A percentile compares a stretch with the other conserved stretches of the same genome.
Evolutionary conservation across 2,797 vertebrate genomes (phyloP).

Genomic region (Gambusia yucatana): DNA sequence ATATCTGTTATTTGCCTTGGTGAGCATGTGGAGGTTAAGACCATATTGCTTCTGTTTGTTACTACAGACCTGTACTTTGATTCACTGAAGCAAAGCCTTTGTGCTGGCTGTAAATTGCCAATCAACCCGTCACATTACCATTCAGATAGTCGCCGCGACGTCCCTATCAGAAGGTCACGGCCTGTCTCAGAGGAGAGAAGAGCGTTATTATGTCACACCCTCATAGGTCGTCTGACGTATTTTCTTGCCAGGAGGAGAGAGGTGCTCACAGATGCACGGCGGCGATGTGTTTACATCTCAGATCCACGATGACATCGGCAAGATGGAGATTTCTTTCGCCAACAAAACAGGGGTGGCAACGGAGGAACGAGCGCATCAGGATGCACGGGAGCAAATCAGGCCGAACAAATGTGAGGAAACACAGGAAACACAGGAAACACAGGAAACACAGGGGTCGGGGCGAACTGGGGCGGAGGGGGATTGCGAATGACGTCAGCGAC

Average conservation of each 20-base stretch:
- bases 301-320: constrained; percentile 8
- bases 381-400: constrained; percentile 21
- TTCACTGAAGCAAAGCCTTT: constrained; percentile 43
- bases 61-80: constrained; percentile 37
- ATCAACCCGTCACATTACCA: constrained; percentile 62
- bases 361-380: constrained; percentile 15
- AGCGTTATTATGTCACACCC: constrained; percentile 22
- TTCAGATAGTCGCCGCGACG: constrained; percentile 52
- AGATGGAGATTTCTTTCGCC: constrained; percentile 21
- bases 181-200: constrained; percentile 27
- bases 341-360: neutral
- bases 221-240: constrained; percentile 30
- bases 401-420: constrained; percentile 20
- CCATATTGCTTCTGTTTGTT: constrained; percentile 44
- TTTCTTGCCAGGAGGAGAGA: constrained; percentile 7
- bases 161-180: constrained; percentile 38
- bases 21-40: constrained; percentile 31
- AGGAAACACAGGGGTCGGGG: constrained; percentile 24
- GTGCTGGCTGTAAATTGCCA: constrained; percentile 63
- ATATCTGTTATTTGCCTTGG: constrained; percentile 24
- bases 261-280: neutral
- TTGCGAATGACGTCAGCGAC: constrained; percentile 5
- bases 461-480: constrained; percentile 12
- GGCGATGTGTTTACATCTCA: constrained; percentile 5
- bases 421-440: constrained; percentile 18